phyloP scores from a whole-genome alignment of 1,140 invertebrate genomes.

The Adelges cooleyi region DNA sequence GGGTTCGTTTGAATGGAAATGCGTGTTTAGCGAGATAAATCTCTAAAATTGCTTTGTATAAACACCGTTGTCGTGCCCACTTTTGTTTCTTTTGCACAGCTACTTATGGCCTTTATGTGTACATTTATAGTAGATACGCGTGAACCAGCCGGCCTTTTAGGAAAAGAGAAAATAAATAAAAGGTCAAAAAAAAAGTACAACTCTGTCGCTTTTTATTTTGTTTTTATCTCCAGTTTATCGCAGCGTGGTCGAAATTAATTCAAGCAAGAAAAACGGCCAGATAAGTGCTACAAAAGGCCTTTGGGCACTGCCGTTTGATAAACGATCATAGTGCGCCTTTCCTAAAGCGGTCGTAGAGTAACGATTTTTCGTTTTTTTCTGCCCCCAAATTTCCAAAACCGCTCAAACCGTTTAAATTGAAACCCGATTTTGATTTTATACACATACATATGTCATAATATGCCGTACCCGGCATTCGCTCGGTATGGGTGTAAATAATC shows the following conservation, averaged over 20 bases:
- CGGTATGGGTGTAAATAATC: too few species aligned
- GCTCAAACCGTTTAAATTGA: constrained; percentile 6
- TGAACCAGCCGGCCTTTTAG: too few species aligned
- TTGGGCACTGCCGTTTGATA: constrained; percentile 9
- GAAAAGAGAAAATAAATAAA: not conserved
- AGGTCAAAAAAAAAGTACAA: too few species aligned
- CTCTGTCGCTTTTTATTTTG: not conserved
- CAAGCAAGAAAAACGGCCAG: constrained; percentile 26
- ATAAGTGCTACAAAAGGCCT: constrained; percentile 24
- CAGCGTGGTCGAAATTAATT: constrained; percentile 11
- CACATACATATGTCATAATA: not conserved
- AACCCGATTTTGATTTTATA: not conserved
- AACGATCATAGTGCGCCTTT: not conserved
- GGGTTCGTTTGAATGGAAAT: too few species aligned
- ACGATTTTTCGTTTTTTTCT: not conserved
- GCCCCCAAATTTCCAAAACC: not conserved
- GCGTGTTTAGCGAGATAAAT: too few species aligned
- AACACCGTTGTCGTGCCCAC: too few species aligned
- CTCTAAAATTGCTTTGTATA: too few species aligned
- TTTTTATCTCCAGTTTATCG: constrained; percentile 20
- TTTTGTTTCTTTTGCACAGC: too few species aligned
- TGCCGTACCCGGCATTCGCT: too few species aligned
- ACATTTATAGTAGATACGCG: not conserved
- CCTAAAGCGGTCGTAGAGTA: too few species aligned
- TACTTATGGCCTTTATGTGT: too few species aligned